Evolutionary conservation across 1,140 invertebrate species (phyloP).

Genomic region (Holcopasites calliopsidis): DNA sequence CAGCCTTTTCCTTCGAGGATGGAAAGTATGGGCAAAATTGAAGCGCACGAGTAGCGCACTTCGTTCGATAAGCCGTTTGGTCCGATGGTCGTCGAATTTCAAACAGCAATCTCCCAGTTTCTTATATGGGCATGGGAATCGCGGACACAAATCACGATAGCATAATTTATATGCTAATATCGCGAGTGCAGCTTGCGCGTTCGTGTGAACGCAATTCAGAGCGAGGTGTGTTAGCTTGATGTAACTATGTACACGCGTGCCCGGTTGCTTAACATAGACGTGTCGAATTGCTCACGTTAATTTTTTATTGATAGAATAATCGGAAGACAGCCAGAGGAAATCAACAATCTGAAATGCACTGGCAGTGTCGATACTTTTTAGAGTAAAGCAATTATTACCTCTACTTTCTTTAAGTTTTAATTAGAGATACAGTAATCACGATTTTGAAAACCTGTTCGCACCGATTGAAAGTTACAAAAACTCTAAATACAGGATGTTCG

Average conservation of each 20-base stretch:
- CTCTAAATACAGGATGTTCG: too few relatives aligned
- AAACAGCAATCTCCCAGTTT: constrained; percentile 60
- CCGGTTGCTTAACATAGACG: constrained; percentile 30
- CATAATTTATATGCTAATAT: constrained; percentile 79
- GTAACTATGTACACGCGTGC: constrained; percentile 38
- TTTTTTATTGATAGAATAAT: not conserved
- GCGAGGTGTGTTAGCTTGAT: constrained; percentile 28
- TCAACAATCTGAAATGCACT: too few relatives aligned
- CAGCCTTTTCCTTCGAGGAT: not conserved
- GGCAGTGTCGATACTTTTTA: too few relatives aligned
- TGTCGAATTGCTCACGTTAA: constrained; percentile 2
- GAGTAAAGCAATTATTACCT: too few relatives aligned
- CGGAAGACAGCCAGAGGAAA: too few relatives aligned
- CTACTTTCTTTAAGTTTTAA: too few relatives aligned
- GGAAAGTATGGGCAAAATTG: constrained; percentile 28
- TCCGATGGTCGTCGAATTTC: constrained; percentile 58
- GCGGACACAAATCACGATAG: constrained; percentile 76
- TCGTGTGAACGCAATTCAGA: constrained; percentile 34
- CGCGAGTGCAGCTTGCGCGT: constrained; percentile 47
- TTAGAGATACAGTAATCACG: too few relatives aligned
- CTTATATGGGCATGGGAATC: constrained; percentile 44
- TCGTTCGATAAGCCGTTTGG: constrained; percentile 25
- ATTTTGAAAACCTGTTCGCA: too few relatives aligned
- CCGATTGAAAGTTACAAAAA: too few relatives aligned
- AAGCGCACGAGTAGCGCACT: constrained; percentile 28